Evolutionary conservation across 2,797 vertebrate genomes (phyloP), one percentile per base, ranked within the genome.

Genomic region (Diplodus puntazzo): DNA sequence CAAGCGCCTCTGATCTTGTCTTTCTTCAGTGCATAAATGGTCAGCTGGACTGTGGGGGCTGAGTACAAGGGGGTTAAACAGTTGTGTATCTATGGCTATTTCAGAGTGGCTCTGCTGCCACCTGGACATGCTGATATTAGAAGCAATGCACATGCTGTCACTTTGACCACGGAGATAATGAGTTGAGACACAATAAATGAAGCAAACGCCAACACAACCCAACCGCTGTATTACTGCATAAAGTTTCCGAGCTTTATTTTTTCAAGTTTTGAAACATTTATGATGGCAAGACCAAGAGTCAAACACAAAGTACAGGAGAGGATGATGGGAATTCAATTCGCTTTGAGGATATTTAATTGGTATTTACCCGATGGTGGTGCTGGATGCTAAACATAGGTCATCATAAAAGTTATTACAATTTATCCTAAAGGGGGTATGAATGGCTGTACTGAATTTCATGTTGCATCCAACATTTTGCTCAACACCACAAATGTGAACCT

Each of bases 51-150:
- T 60, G 10, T 66, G 62, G 27, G 16, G 21, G 77, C 23, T 50
- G 42, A 25, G 14, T 55, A 30, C 55, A 23, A 21, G 43, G 39
- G 58, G 58, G 20, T 77, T 81, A 75, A 66, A 81, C 79, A 63
- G 49, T 61, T 61, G 69, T 42, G 69, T 66, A 73, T 71, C 73
- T 73, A 70, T 46, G 34, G 62, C 79, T 87, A 82, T 88, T 88
- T 88, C 67, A 39, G 71, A 75, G 30, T 5, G 30, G 20, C 75
- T 66, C 59, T 48, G 50, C 59, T 13, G 12, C 54, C 49, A 39
- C 17, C 5, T n/a, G 63, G 69, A 73, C 69, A 61, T 57, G 59
- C 59, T 75, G 49, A 80, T 79, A 75, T 77, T 85, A 55, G 85
- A 80, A 70, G 72, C 73, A 80, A 75, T 80, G 50, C 55, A 73